Conservation (phyloP, 2,888 invertebrate species). For the Lymantria dispar region DNA sequence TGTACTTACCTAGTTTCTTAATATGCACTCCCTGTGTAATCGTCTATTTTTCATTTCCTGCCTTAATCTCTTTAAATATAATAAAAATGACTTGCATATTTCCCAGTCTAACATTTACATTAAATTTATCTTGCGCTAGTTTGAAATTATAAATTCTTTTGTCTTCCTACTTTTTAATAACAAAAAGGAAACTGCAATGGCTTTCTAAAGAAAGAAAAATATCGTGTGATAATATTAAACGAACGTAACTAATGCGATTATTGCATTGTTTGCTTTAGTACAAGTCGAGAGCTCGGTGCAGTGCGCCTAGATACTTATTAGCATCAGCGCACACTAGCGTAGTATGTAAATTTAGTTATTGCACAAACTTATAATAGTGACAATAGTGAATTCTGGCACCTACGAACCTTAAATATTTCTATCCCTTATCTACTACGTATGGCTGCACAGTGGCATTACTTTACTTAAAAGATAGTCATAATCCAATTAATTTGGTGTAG, state of each 20-base stretch:
- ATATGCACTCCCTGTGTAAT: too few relatives aligned
- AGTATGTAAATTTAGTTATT: constrained; percentile 2
- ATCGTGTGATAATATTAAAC: constrained; percentile 42
- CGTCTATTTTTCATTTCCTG: too few relatives aligned
- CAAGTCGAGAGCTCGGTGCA: constrained; percentile 1
- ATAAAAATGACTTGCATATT: constrained; percentile 38
- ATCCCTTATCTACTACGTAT: too few relatives aligned
- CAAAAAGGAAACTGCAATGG: constrained; percentile 62
- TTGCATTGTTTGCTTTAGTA: neutral
- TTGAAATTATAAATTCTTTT: constrained; percentile 76
- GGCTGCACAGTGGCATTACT: too few relatives aligned
- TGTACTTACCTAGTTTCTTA: too few relatives aligned
- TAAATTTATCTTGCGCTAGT: constrained; percentile 66
- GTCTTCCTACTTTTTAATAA: constrained; percentile 66
- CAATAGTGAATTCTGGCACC: neutral
- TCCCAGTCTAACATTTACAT: constrained; percentile 59
- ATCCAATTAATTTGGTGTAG: too few relatives aligned
- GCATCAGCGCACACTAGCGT: neutral
- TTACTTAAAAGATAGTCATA: too few relatives aligned
- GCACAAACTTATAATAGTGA: constrained; percentile 3
- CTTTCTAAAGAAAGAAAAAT: constrained; percentile 46
- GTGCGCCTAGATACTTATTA: constrained; percentile 12
- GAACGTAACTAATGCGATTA: constrained; percentile 32
- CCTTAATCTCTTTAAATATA: too few relatives aligned
- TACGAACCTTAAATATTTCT: neutral